A percentile compares a stretch with the other conserved stretches of the same genome.
phyloP scores from a whole-genome alignment of 2,797 vertebrate species.

The Lateolabrax maculatus region DNA sequence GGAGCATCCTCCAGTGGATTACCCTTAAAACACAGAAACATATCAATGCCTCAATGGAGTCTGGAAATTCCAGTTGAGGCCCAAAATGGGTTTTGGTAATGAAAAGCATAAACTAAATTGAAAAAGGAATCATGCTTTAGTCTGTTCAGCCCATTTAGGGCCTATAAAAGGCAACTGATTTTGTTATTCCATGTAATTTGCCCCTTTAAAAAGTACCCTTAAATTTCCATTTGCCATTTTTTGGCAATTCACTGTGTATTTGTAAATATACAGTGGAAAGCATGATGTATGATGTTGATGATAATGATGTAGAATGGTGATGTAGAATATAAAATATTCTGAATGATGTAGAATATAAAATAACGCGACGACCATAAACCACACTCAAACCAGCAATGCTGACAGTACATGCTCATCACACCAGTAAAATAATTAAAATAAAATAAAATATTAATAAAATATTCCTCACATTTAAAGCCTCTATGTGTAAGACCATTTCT shows the following conservation, averaged over 20 bases:
- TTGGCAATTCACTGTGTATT: neutral
- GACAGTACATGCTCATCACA: neutral
- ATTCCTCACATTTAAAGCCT: neutral
- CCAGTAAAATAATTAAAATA: too few species aligned
- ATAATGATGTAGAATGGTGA: too few species aligned
- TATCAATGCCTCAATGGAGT: neutral
- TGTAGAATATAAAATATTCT: too few species aligned
- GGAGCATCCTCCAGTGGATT: constrained; percentile 58
- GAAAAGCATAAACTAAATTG: neutral
- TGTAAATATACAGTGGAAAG: neutral
- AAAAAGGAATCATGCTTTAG: neutral
- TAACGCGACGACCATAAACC: neutral
- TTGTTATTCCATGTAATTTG: neutral
- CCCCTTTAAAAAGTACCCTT: neutral
- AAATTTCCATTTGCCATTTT: neutral
- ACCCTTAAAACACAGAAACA: constrained; percentile 62
- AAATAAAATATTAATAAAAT: too few species aligned
- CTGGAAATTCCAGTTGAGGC: neutral
- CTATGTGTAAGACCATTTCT: neutral
- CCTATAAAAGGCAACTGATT: neutral
- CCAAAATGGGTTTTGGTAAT: neutral
- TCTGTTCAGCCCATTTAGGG: neutral
- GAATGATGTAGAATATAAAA: neutral
- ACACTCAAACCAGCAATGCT: neutral
- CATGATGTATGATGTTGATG: too few species aligned